These are phyloP conservation scores for Rhyzopertha dominica DNA, from an alignment of 1,140 invertebrate genomes.

Conservation along the genomic window DNA sequence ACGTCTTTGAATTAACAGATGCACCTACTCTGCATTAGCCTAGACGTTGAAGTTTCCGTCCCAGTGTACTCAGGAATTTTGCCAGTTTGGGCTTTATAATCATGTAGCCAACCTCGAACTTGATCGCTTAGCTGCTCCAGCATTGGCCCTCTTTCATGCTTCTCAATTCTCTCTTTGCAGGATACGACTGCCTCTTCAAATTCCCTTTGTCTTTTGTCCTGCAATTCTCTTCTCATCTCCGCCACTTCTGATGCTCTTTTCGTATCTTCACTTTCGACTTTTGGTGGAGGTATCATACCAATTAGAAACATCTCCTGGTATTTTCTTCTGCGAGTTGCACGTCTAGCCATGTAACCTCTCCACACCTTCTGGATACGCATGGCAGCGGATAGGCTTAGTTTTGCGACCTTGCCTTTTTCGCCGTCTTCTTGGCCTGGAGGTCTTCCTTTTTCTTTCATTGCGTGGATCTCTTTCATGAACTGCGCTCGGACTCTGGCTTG, in stretches of 20 bases:
- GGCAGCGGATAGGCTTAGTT: constrained; percentile 56
- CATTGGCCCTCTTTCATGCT: constrained; percentile 60
- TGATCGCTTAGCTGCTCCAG: constrained; percentile 80
- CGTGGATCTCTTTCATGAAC: constrained; percentile 85
- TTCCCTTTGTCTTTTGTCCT: constrained; percentile 51
- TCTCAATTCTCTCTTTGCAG: constrained; percentile 56
- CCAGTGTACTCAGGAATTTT: constrained; percentile 88
- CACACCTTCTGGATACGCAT: constrained; percentile 77
- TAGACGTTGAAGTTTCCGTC: constrained; percentile 83
- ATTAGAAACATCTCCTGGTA: constrained; percentile 83
- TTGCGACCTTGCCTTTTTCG: constrained; percentile 47
- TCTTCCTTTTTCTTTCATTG: constrained; percentile 68
- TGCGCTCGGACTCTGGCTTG: constrained; percentile 79
- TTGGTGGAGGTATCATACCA: constrained; percentile 57
- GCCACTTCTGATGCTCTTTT: constrained; percentile 51
- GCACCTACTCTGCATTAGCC: constrained; percentile 75
- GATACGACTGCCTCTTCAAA: constrained; percentile 57
- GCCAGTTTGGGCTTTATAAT: constrained; percentile 72
- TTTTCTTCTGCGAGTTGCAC: constrained; percentile 63
- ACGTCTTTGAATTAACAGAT: no score
- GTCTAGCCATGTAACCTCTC: constrained; percentile 70
- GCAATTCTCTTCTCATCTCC: constrained; percentile 53
- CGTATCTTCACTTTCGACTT: constrained; percentile 44
- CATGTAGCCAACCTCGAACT: constrained; percentile 78
- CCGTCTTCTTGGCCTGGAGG: constrained; percentile 47